Base-by-base conservation (phyloP, 2,888 invertebrate genomes). In the Aphodius granarius region DNA sequence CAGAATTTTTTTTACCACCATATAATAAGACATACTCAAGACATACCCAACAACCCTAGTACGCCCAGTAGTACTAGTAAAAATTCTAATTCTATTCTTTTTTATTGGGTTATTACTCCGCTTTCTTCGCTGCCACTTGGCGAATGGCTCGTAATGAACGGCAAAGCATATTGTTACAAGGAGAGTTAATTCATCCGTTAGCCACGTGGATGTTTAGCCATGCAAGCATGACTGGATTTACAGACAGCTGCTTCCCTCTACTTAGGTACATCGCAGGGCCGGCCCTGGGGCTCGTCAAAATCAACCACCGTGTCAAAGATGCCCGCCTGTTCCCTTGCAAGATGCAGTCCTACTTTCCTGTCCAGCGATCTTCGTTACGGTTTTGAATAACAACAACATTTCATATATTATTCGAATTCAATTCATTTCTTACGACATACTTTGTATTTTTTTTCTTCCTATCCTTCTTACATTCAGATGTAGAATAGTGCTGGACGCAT, bases 141-240 rank as follows among this genome's bases (percentile, higher is more conserved):
- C 68, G 68, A 68, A 68, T 68, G 21, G 68, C 19, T 43, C 6
- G 43, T 43, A 68, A 68, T 22, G 68, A 19, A 68, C 21, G 68
- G 13, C 9, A 22, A 21, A 21, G 68, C 68, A 22, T 68, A 68
- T 22, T 68, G 68, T 68, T 68, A 68, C 68, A 22, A 43, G n/a
- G 43, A 43, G 68, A 68, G 68, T 22, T 68, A 68, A 68, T 68
- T 21, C 68, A 68, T 68, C 68, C 68, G 68, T 22, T 68, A 22
- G 68, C 68, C 68, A 68, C 68, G 68, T 68, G 68, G 68, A 68
- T 68, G 68, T 68, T 68, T 22, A 68, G 20, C 68, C 68, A 68
- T 68, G 68, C 68, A 68, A 68, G 68, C 68, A 68, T 68, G 68
- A 68, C 20, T 68, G 68, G 68, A 68, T 21, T 20, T 22, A 22